These are phyloP conservation scores for Caenorhabditis becei DNA, from an alignment of 2,888 invertebrate species.

Conservation along the genomic window DNA sequence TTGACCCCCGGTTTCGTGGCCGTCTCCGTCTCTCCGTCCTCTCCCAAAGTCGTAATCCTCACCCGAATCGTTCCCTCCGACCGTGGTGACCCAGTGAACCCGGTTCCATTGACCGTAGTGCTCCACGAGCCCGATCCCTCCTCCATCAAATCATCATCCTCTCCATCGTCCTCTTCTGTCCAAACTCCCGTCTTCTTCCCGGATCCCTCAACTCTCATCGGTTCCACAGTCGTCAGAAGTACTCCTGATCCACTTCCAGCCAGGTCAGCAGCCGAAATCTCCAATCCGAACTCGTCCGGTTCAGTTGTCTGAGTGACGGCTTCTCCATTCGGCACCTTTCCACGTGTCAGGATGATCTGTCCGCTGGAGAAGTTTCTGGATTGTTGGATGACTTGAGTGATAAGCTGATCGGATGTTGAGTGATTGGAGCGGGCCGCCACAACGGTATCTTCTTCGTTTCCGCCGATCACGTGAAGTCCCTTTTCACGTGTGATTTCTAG, in stretches of 20 bases:
- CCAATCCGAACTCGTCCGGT: constrained; percentile 56
- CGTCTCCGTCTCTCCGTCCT: constrained; percentile 47
- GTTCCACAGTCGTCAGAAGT: not conserved
- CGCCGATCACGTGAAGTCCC: constrained; percentile 64
- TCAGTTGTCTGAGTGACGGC: constrained; percentile 40
- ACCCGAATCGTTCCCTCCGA: constrained; percentile 47
- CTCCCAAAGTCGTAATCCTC: constrained; percentile 53
- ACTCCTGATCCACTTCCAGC: constrained; percentile 31
- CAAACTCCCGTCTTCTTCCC: constrained; percentile 15
- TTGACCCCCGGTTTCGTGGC: constrained; percentile 46
- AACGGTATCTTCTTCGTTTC: constrained; percentile 53
- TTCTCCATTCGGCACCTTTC: constrained; percentile 56
- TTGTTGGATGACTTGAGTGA: constrained; percentile 55
- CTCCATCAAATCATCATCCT: constrained; percentile 60
- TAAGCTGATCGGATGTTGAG: constrained; percentile 50
- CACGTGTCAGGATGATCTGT: constrained; percentile 69
- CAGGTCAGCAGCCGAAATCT: constrained; percentile 45
- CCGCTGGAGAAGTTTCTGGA: constrained; percentile 69
- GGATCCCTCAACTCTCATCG: constrained; percentile 15
- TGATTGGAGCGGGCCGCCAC: constrained; percentile 42
- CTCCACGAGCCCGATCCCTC: constrained; percentile 44
- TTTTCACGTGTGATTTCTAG: constrained; percentile 62
- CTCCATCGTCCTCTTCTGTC: constrained; percentile 52
- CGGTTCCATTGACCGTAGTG: constrained; percentile 41
- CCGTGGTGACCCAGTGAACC: constrained; percentile 42